Base-by-base conservation (phyloP, 2,888 invertebrate genomes). In the Aricia artaxerxes region DNA sequence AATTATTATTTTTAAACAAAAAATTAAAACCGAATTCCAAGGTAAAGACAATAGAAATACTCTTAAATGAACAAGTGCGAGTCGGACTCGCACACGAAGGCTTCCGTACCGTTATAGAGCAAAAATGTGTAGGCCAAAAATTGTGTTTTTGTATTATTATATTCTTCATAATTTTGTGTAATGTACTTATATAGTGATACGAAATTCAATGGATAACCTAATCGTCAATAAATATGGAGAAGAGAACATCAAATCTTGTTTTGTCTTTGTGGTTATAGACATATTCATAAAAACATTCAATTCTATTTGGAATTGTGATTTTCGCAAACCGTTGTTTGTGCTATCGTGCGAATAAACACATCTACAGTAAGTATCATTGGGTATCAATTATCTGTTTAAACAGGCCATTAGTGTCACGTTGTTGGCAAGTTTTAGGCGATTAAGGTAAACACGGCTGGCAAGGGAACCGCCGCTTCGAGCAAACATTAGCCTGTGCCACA, bases 371-470 rank as follows among this genome's bases (percentile, higher is more conserved):
- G 69, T 69, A 69, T 69, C 69, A 38, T 69, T 69, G 69, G 35
- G 35, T 69, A 69, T 35, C 69, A 69, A 69, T 69, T 69, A 16
- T 69, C 69, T 38, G 69, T 44, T 44, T 75, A 49, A 75, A 75
- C 44, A 75, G 44, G 4, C 75, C 75, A 75, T 75, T 49, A 49
- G 75, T 75, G 75, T 75, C 44, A 75, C 13, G 44, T 11, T 49
- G 44, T 75, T 75, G 75, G 75, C 75, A 75, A 75, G 75, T 75
- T 44, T 75, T 75, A 75, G 75, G 75, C 49, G 75, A 75, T 75
- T 44, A 75, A 75, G 49, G 75, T 75, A 75, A 75, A 75, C 75
- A 75, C 49, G 69, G 69, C 49, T 75, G 75, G 75, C 75, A 49
- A 75, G 75, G 49, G 75, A 35, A 75, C 11, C 44, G 73, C 31